Evolutionary conservation across 2,113 vertebrate genomes (phyloP).

Genomic region (Xerus inauris): DNA sequence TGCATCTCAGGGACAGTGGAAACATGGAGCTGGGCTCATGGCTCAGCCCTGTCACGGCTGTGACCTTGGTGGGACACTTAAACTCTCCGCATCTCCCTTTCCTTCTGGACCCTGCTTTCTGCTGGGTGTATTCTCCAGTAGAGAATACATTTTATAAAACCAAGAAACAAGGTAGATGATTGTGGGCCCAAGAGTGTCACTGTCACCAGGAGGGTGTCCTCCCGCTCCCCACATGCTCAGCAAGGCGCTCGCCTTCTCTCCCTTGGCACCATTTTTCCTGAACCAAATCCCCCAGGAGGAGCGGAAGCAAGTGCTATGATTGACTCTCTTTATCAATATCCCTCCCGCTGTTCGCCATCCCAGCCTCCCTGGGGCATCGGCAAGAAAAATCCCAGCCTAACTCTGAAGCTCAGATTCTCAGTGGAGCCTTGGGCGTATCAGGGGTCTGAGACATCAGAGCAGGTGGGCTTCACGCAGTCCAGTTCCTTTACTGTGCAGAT

Average conservation of each 20-base stretch:
- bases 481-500: not conserved
- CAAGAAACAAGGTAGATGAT: not conserved
- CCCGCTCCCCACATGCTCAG: not conserved
- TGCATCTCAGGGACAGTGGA: not conserved
- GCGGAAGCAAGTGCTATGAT: not conserved
- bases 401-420: not conserved
- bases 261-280: not conserved
- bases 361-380: not conserved
- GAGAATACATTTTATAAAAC: not conserved
- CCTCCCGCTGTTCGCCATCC: not conserved
- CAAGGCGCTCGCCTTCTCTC: not conserved
- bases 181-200: not conserved
- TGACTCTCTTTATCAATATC: not conserved
- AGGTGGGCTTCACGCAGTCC: not conserved
- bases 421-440: too few species aligned
- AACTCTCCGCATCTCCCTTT: not conserved
- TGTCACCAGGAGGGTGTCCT: not conserved
- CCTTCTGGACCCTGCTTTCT: not conserved
- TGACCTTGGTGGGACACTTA: not conserved
- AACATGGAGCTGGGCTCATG: not conserved
- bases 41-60: not conserved
- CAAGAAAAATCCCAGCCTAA: not conserved
- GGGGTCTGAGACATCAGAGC: not conserved
- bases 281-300: not conserved
- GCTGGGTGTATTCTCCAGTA: not conserved